phyloP scores from a whole-genome alignment of 2,113 vertebrate species.

The Silurus meridionalis region DNA sequence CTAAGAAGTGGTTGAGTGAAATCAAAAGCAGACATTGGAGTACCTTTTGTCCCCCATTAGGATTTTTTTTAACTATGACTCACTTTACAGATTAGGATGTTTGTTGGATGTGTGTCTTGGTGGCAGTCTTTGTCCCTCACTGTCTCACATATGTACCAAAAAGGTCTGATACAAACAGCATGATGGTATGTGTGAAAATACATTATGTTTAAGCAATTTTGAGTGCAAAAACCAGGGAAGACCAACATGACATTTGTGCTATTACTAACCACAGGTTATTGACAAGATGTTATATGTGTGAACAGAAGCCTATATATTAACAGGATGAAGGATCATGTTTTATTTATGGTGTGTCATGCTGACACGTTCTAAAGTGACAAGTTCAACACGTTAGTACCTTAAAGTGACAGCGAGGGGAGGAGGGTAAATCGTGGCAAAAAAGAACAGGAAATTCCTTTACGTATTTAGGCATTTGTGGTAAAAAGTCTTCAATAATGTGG shows the following conservation, averaged over 20 bases:
- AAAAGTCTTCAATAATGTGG: neutral
- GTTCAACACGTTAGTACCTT: neutral
- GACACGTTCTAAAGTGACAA: neutral
- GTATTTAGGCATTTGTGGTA: neutral
- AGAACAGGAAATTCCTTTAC: neutral
- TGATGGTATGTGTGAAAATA: no score
- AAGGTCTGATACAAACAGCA: no score
- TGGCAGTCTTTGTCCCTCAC: neutral
- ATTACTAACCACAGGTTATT: neutral
- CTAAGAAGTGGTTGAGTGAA: neutral
- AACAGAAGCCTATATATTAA: neutral
- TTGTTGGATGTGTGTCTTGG: neutral
- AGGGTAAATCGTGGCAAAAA: neutral
- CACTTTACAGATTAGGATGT: neutral
- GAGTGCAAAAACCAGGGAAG: neutral
- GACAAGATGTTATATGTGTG: neutral
- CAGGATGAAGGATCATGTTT: neutral
- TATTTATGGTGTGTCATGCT: neutral
- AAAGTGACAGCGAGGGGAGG: no score
- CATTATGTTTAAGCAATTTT: neutral
- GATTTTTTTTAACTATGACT: neutral
- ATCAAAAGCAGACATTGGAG: neutral
- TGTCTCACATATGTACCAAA: neutral
- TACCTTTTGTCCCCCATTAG: neutral
- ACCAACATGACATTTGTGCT: neutral